A percentile compares a stretch with the other conserved stretches of the same genome.
Conservation (phyloP, 2,888 invertebrate species). For the Mantis religiosa region DNA sequence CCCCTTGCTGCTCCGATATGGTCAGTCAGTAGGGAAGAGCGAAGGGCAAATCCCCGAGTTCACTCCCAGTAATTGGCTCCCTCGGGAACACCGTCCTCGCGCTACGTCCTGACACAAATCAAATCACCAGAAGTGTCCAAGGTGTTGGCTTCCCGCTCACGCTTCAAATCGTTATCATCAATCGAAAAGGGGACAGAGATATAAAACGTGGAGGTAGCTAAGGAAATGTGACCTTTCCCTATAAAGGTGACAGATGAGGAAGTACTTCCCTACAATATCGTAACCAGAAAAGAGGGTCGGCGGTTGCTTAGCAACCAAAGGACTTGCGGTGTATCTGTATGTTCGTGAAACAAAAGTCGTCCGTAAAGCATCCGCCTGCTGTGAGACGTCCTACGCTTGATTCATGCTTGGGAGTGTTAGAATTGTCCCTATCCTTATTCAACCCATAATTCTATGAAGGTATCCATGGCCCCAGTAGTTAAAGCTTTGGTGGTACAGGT, state of each 20-base stretch:
- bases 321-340: too few relatives aligned
- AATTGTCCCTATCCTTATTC: too few relatives aligned
- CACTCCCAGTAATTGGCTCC: slow-evolving; percentile 25
- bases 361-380: too few relatives aligned
- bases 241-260: not conserved
- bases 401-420: too few relatives aligned
- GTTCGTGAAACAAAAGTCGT: too few relatives aligned
- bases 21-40: not conserved
- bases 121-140: slow-evolving; percentile 21
- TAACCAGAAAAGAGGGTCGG: too few relatives aligned
- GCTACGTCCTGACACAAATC: slow-evolving; percentile 21
- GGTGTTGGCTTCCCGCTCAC: slow-evolving; percentile 15
- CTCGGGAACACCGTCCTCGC: slow-evolving; percentile 18
- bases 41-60: slow-evolving; percentile 13
- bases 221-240: not conserved
- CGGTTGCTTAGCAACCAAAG: too few relatives aligned
- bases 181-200: not conserved
- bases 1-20: not conserved
- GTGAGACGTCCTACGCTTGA: too few relatives aligned
- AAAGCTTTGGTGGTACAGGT: too few relatives aligned
- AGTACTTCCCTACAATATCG: not conserved
- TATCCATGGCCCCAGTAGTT: too few relatives aligned
- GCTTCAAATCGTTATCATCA: not conserved
- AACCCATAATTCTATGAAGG: too few relatives aligned
- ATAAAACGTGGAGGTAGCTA: not conserved